Conservation (phyloP, 2,113 vertebrate genomes). For the Misgurnus anguillicaudatus region DNA sequence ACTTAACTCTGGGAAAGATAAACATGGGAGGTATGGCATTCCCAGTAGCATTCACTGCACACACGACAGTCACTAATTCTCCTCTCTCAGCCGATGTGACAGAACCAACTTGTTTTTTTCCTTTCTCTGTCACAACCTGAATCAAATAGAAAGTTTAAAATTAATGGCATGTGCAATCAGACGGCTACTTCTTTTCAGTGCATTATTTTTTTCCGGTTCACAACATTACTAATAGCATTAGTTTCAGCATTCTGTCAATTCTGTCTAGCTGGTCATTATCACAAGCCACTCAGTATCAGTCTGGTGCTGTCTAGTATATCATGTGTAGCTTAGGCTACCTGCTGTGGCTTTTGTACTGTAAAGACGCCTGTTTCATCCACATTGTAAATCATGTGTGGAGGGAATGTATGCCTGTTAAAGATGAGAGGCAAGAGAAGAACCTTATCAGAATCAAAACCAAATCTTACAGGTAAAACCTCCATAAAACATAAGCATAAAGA, state of each 20-base stretch:
- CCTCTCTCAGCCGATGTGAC: slow-evolving; percentile 54
- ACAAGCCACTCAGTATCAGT: slow-evolving; percentile 31
- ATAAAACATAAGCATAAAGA: too few relatives aligned
- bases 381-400: slow-evolving; percentile 34
- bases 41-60: slow-evolving; percentile 51
- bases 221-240: too few relatives aligned
- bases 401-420: slow-evolving; percentile 37
- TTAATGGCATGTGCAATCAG: slow-evolving; percentile 24
- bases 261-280: slow-evolving; percentile 35
- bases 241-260: slow-evolving; percentile 21
- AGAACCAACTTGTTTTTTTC: slow-evolving; percentile 48
- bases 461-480: slow-evolving; percentile 27
- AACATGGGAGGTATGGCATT: slow-evolving; percentile 51
- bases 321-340: slow-evolving; percentile 33
- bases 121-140: slow-evolving; percentile 49
- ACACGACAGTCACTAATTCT: slow-evolving; percentile 53
- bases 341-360: slow-evolving; percentile 32
- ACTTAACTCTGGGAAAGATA: slow-evolving; percentile 44
- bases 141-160: slow-evolving; percentile 17
- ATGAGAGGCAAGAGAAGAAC: slow-evolving; percentile 33
- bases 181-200: not conserved
- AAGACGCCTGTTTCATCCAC: slow-evolving; percentile 34
- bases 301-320: slow-evolving; percentile 28
- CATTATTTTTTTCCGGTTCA: slow-evolving; percentile 15
- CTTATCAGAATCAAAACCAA: slow-evolving; percentile 34